These are phyloP conservation scores for Cacatua alba DNA, from an alignment of 2,113 vertebrate species.

Conservation along the genomic window DNA sequence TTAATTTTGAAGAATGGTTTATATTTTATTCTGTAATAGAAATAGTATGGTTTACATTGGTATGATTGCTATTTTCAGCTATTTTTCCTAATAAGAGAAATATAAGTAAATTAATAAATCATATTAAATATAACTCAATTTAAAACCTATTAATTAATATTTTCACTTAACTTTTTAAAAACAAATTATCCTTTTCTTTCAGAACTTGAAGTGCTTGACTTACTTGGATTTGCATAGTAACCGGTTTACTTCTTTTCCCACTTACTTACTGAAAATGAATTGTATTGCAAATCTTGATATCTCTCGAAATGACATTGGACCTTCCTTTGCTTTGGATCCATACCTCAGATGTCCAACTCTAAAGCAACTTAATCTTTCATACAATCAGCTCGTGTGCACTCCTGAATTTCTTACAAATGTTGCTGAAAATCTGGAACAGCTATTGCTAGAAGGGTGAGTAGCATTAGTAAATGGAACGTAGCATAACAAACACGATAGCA, in stretches of 20 bases:
- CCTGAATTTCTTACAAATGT: slow-evolving; percentile 78
- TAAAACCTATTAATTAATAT: neutral
- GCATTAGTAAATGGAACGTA: neutral
- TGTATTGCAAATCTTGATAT: slow-evolving; percentile 84
- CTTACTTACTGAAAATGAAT: slow-evolving; percentile 83
- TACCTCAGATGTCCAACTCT: slow-evolving; percentile 77
- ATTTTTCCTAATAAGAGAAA: neutral
- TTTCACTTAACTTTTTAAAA: neutral
- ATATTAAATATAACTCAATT: neutral
- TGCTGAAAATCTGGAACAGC: slow-evolving; percentile 83
- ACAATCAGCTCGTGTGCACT: slow-evolving; percentile 82
- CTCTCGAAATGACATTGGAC: slow-evolving; percentile 89
- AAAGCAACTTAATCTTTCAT: slow-evolving; percentile 88
- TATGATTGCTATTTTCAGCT: neutral
- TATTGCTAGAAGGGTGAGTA: slow-evolving; percentile 88
- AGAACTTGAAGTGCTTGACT: slow-evolving; percentile 87
- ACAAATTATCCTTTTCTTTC: slow-evolving; percentile 13
- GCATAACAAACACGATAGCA: neutral
- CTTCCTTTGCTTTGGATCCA: slow-evolving; percentile 77
- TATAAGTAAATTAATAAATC: neutral
- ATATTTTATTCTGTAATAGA: neutral
- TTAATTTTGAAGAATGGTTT: neutral
- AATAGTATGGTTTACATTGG: neutral
- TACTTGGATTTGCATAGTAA: slow-evolving; percentile 94
- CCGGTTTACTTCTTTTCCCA: slow-evolving; percentile 81